Base-by-base conservation (phyloP, 2,888 invertebrate genomes). In the Campopleginae sp. region DNA sequence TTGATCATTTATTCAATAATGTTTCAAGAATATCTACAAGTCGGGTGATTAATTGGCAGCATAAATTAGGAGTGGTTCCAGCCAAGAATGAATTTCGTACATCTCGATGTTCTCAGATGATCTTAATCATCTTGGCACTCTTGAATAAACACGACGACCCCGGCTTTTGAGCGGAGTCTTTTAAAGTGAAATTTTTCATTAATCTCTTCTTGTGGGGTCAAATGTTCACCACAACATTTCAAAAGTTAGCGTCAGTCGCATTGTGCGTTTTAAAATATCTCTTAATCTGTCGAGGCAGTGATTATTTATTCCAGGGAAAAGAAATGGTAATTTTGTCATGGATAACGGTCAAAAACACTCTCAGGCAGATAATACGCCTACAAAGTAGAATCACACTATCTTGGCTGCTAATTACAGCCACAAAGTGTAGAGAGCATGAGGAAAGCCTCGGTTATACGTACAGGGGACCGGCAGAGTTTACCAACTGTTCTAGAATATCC, bases 351-450 rank as follows among this genome's bases (percentile, higher is more conserved):
- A 33, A 76, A 76, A 65, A 66, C 48, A 31, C 61, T 79, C 33
- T 44, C 58, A 23, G 44, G 46, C 46, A 31, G 19, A 48, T 48
- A 27, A 65, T 66, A 38, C 23, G 54, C 63, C 48, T 58, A 70
- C 46, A n/a, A 42, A 14, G 38, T 63, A 19, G 71, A 63, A 61
- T 79, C 51, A 33, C 61, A 33, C 17, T 71, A 70, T 51, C 68
- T 33, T 61, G 46, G 33, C 33, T 8, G 70, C 63, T 71, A 79
- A 71, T 79, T 63, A 79, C 79, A 48, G 38, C 61, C 23, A 48
- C 79, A 63, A 71, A 70, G 71, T 48, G 79, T 71, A 58, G 42
- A 19, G 42, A 31, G 48, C 63, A 5, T 44, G 12, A 58, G 44
- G 54, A 33, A 14, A 23, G 33, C 31, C 63, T 61, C 46, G 19